A percentile compares a stretch with the other conserved stretches of the same genome.
These are phyloP conservation scores for Nannospalax galili DNA, from an alignment of 2,113 vertebrate genomes.

Conservation along the genomic window DNA sequence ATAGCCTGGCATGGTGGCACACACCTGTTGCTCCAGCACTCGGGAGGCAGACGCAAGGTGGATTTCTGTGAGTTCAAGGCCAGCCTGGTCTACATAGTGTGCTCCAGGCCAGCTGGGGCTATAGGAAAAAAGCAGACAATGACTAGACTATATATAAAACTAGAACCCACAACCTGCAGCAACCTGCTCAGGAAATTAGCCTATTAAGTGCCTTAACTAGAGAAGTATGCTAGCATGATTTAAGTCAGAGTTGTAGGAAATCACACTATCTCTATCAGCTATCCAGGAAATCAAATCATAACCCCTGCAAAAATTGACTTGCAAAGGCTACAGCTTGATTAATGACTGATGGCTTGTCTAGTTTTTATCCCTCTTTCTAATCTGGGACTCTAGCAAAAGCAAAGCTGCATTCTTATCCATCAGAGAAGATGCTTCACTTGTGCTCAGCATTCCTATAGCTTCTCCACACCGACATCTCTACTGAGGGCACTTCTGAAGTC, in stretches of 20 bases:
- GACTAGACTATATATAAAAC: not conserved
- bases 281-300: not conserved
- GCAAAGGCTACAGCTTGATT: not conserved
- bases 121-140: too few relatives aligned
- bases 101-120: too few relatives aligned
- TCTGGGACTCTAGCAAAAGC: not conserved
- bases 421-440: not conserved
- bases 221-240: not conserved
- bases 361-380: not conserved
- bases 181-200: not conserved
- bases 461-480: not conserved
- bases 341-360: not conserved
- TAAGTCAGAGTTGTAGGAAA: not conserved
- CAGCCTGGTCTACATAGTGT: too few relatives aligned
- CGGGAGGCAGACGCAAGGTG: too few relatives aligned
- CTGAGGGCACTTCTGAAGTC: too few relatives aligned
- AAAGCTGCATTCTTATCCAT: not conserved
- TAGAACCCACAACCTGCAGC: not conserved
- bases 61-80: too few relatives aligned
- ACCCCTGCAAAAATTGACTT: not conserved
- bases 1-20: too few relatives aligned
- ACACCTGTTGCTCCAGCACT: too few relatives aligned
- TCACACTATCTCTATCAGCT: not conserved
- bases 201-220: not conserved
- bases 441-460: not conserved